These are phyloP conservation scores for Styela plicata DNA, from an alignment of 23 tunicate species.

Conservation along the genomic window DNA sequence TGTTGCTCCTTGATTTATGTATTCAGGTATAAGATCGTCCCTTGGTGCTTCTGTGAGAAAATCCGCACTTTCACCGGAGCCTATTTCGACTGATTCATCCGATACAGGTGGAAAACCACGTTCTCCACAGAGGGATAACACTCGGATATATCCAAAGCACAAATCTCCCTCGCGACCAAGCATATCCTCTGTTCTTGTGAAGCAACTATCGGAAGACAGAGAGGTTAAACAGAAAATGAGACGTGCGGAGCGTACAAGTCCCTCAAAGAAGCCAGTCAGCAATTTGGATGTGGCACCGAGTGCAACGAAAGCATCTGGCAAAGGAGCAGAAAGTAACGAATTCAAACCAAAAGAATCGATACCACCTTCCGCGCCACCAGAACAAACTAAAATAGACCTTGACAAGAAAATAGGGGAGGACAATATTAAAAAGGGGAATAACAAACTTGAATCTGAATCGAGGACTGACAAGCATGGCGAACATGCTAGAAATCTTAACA, in stretches of 20 bases:
- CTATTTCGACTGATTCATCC: neutral
- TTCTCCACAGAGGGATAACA: neutral
- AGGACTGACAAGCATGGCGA: no score
- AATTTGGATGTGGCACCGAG: neutral
- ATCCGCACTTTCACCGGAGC: neutral
- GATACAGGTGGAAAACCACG: neutral
- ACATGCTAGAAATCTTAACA: no score
- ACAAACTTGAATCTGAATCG: no score
- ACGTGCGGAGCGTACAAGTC: neutral
- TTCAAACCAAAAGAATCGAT: no score
- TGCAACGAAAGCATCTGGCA: no score
- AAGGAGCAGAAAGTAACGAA: no score
- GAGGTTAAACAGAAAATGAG: conserved; percentile 13
- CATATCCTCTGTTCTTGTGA: conserved; percentile 11
- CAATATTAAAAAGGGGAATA: no score
- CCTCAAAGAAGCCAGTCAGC: neutral
- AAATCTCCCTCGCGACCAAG: conserved; percentile 19
- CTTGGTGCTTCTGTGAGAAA: neutral
- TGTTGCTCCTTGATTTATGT: no score
- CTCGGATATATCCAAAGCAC: neutral
- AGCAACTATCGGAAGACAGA: conserved; percentile 18
- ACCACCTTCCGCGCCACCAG: no score
- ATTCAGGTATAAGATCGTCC: neutral
- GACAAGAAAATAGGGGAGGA: no score
- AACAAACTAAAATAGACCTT: no score